A percentile compares a stretch with the other conserved stretches of the same genome.
Evolutionary conservation across 2,888 invertebrate species (phyloP).

Genomic region (Colletes collaris): DNA sequence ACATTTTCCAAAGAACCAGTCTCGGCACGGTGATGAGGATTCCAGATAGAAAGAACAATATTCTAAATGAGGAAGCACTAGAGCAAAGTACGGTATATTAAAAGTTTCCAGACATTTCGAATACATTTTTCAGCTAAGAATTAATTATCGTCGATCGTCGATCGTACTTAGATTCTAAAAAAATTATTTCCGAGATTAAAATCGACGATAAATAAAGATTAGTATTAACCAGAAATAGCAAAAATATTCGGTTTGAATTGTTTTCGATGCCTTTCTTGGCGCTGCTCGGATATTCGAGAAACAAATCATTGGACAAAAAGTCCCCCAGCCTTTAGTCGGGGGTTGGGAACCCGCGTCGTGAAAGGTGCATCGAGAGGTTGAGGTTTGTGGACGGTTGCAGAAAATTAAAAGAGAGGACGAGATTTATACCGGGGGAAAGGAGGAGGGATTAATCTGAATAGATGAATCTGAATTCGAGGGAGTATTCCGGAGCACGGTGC

Average conservation of each 20-base stretch:
- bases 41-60: neutral
- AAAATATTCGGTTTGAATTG: too few relatives aligned
- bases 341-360: neutral
- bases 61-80: neutral
- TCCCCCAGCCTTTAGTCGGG: too few relatives aligned
- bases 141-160: too few relatives aligned
- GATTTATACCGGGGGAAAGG: conserved; percentile 22
- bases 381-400: conserved; percentile 12
- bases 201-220: too few relatives aligned
- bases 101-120: neutral
- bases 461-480: conserved; percentile 51
- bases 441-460: conserved; percentile 49
- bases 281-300: too few relatives aligned
- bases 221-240: too few relatives aligned
- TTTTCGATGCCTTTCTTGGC: too few relatives aligned
- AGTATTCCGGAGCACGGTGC: conserved; percentile 26
- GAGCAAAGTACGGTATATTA: neutral
- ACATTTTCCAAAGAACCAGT: neutral
- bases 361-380: conserved; percentile 5
- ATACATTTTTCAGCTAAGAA: too few relatives aligned
- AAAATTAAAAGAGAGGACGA: conserved; percentile 24
- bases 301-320: too few relatives aligned
- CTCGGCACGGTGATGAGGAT: neutral
- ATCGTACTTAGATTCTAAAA: too few relatives aligned
- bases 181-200: too few relatives aligned